Evolutionary conservation across 2,888 invertebrate genomes (phyloP).

Genomic region (Crossocerus cetratus): DNA sequence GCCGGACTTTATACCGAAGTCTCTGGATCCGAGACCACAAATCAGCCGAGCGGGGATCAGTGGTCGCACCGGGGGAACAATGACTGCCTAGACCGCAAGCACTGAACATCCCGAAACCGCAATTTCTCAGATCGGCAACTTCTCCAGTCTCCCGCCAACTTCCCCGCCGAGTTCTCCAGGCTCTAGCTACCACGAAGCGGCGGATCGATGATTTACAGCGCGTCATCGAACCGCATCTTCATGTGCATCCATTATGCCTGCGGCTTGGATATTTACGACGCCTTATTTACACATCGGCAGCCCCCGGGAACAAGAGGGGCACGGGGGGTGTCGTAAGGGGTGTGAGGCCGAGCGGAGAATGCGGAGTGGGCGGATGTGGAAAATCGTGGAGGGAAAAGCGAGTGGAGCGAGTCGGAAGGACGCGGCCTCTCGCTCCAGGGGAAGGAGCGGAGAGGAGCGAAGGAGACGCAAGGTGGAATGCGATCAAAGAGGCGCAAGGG

Average conservation of each 20-base stretch:
- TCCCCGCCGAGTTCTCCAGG: too few relatives aligned
- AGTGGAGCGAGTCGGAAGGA: background rate
- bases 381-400: slow-evolving; percentile 5
- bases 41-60: slow-evolving; percentile 4
- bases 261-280: slow-evolving; percentile 41
- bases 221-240: slow-evolving; percentile 43
- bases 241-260: slow-evolving; percentile 35
- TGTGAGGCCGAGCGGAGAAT: background rate
- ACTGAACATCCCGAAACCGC: slow-evolving; percentile 40
- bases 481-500: slow-evolving; percentile 10
- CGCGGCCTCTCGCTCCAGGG: background rate
- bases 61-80: slow-evolving; percentile 28
- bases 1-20: background rate
- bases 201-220: slow-evolving; percentile 38
- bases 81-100: slow-evolving; percentile 29
- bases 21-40: slow-evolving; percentile 1
- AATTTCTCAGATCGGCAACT: slow-evolving; percentile 35
- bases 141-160: slow-evolving; percentile 9
- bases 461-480: background rate
- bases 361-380: background rate
- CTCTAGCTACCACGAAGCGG: slow-evolving; percentile 18
- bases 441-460: background rate
- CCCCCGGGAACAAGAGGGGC: slow-evolving; percentile 13
- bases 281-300: slow-evolving; percentile 45
- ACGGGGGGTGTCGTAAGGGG: background rate